Evolutionary conservation across 2,797 vertebrate species (phyloP), one percentile per base, ranked within the genome.

Genomic region (Eurystomus glaucurus): DNA sequence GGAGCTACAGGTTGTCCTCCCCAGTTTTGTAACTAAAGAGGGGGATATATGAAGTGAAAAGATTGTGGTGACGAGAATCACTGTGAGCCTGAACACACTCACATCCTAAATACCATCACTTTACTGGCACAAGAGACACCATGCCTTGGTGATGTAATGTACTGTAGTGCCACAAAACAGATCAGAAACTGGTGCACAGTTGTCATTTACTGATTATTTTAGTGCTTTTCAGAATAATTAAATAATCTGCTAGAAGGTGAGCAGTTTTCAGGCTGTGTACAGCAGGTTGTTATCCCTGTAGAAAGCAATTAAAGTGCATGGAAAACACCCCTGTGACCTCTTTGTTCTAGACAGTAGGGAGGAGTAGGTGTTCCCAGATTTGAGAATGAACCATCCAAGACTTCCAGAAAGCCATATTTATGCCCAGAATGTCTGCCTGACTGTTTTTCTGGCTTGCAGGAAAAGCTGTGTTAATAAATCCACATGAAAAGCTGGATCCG

Each of bases 401-500:
- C 83, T 94, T 80, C 83, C 93, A 92, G 90, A 96, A 82, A 80
- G 71, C 76, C 75, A 17, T 76, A 51, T 58, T 89, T 93, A 48
- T 72, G 75, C 84, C 81, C 51, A 19, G 87, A 96, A 92, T 41
- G 91, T 91, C 88, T 80, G 88, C 22, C 91, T 97, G 79, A 37
- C 81, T 60, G 84, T 55, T 80, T 33, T 41, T 10, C 74, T 77
- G 77, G 57, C 83, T 92, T 72, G 50, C 29, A 81, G 80, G 43
- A 94, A 90, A 96, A 82, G 54, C 93, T 86, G 14, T 84, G 45
- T 78, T 86, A 96, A 93, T 94, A 96, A 93, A 84, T 80, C 88
- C 4, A 3, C 33, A 48, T 61, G 79, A 92, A 92, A 96, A 86
- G 66, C 66, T 86, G 88, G 50, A 93, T 86, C 61, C 0, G 0